phyloP scores from a whole-genome alignment of 2,888 invertebrate species.

The Furcula furcula region DNA sequence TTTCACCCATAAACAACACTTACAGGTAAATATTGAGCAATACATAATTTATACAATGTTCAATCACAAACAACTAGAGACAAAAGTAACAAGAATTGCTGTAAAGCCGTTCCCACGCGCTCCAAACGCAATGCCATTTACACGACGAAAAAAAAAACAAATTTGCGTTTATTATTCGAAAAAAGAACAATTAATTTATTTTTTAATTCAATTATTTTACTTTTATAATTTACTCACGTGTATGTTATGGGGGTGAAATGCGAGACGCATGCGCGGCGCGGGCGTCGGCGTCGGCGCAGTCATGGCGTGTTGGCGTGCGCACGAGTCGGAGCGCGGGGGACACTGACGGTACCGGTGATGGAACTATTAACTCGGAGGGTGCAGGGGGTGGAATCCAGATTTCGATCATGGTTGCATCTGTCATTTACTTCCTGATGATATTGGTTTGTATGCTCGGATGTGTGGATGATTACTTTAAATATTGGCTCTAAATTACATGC shows the following conservation, averaged over 20 bases:
- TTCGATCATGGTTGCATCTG: conserved; percentile 23
- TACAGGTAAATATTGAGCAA: too few species aligned
- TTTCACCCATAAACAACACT: too few species aligned
- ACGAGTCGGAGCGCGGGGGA: conserved; percentile 33
- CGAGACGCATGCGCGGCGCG: conserved; percentile 65
- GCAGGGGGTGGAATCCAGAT: neutral
- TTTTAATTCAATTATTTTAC: neutral
- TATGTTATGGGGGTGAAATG: conserved; percentile 70
- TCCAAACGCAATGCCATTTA: conserved; percentile 24
- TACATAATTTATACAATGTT: too few species aligned
- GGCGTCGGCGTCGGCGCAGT: conserved; percentile 61
- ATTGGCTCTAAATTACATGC: too few species aligned
- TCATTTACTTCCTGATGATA: conserved; percentile 29
- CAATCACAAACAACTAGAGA: too few species aligned
- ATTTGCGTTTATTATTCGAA: conserved; percentile 2
- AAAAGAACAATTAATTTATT: neutral
- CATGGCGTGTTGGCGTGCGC: conserved; percentile 49
- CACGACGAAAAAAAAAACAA: conserved; percentile 12
- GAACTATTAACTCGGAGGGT: too few species aligned
- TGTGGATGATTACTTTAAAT: too few species aligned
- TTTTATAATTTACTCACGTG: conserved; percentile 56
- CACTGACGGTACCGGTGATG: too few species aligned
- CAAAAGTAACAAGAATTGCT: conserved; percentile 66
- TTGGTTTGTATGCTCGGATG: conserved; percentile 9
- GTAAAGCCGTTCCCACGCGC: conserved; percentile 64